Conservation (phyloP, 2,888 invertebrate genomes). For the Ochropleura plecta region DNA sequence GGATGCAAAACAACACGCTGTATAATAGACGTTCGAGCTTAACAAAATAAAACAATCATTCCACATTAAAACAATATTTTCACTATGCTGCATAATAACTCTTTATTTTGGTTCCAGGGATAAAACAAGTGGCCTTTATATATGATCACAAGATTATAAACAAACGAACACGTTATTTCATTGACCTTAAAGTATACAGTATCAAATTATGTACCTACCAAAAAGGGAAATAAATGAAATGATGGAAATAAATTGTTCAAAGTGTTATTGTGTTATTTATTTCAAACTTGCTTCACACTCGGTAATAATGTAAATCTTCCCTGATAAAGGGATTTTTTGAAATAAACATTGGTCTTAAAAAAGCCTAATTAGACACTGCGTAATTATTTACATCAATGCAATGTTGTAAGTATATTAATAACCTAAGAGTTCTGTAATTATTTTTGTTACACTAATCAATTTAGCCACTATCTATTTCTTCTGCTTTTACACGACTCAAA, state of each 20-base stretch:
- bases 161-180: neutral
- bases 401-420: no score
- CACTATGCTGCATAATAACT: neutral
- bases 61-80: neutral
- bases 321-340: neutral
- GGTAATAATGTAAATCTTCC: neutral
- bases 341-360: neutral
- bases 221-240: neutral
- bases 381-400: neutral
- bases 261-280: conserved; percentile 1
- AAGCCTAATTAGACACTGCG: neutral
- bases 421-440: no score
- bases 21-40: no score
- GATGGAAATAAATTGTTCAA: neutral
- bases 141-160: neutral
- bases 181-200: neutral
- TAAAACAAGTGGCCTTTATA: conserved; percentile 16
- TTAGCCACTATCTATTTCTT: neutral
- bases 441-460: neutral
- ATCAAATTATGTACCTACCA: neutral
- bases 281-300: neutral
- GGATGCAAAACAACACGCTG: no score
- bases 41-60: neutral
- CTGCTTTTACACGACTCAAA: neutral
- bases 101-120: conserved; percentile 39